These are phyloP conservation scores for Hylomyscus alleni DNA, from an alignment of 2,797 vertebrate genomes.

Conservation along the genomic window DNA sequence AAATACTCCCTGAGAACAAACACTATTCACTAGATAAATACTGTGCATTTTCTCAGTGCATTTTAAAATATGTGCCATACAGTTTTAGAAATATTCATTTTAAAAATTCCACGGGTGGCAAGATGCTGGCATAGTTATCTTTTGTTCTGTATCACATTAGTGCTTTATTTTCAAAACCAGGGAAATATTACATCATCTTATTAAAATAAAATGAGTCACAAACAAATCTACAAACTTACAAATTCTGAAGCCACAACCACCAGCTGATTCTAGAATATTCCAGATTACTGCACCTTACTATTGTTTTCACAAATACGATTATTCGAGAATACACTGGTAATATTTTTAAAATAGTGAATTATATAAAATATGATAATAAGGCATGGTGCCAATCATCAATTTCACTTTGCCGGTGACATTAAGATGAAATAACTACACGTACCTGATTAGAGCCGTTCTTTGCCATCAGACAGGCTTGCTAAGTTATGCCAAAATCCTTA, in stretches of 20 bases:
- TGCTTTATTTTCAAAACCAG: conserved; percentile 11
- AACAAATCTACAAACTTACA: neutral
- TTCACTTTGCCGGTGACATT: conserved; percentile 57
- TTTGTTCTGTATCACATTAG: conserved; percentile 10
- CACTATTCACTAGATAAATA: neutral
- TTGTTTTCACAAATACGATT: conserved; percentile 56
- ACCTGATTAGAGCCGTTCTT: conserved; percentile 54
- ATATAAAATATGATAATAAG: conserved; percentile 23
- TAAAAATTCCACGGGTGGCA: conserved; percentile 25
- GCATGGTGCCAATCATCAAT: conserved; percentile 21
- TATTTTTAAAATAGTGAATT: conserved; percentile 50
- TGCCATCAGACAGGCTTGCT: neutral
- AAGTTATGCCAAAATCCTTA: neutral
- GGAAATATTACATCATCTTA: conserved; percentile 8
- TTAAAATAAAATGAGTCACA: conserved; percentile 61
- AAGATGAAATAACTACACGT: conserved; percentile 35
- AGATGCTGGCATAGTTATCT: neutral
- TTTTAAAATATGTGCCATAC: conserved; percentile 47
- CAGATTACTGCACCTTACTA: conserved; percentile 43
- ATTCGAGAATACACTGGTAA: conserved; percentile 5
- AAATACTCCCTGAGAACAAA: conserved; percentile 46
- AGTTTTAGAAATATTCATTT: conserved; percentile 36
- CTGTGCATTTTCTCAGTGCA: neutral
- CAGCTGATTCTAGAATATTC: conserved; percentile 62
- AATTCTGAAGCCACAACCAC: neutral